Conservation (phyloP, 2,888 invertebrate species). For the Lithophane semibrunnea region DNA sequence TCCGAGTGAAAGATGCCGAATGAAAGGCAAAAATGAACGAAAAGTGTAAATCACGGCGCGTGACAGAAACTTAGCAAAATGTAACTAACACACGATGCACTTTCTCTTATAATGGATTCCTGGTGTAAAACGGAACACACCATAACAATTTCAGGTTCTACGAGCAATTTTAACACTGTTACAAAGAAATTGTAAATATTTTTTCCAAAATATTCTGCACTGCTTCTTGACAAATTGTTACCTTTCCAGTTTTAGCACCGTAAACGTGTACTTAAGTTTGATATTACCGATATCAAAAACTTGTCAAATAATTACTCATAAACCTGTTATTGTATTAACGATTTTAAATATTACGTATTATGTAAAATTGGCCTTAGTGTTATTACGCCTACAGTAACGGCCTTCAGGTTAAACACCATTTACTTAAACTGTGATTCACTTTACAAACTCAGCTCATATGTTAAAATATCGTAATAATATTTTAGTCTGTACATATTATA, state of each 20-base stretch:
- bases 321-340: slow-evolving; percentile 73
- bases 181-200: slow-evolving; percentile 57
- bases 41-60: neutral
- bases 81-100: neutral
- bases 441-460: slow-evolving; percentile 85
- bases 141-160: slow-evolving; percentile 49
- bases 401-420: slow-evolving; percentile 84
- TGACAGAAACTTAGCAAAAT: neutral
- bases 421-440: slow-evolving; percentile 88
- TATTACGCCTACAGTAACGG: slow-evolving; percentile 78
- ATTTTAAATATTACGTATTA: slow-evolving; percentile 70
- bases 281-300: slow-evolving; percentile 74
- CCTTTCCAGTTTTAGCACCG: slow-evolving; percentile 66
- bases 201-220: slow-evolving; percentile 57
- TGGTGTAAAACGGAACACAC: slow-evolving; percentile 16
- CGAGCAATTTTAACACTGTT: slow-evolving; percentile 43
- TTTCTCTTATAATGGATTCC: neutral
- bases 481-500: slow-evolving; percentile 75
- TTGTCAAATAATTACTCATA: slow-evolving; percentile 70
- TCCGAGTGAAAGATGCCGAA: neutral
- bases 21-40: neutral
- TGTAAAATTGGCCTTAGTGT: slow-evolving; percentile 79
- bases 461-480: slow-evolving; percentile 70
- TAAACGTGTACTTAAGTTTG: slow-evolving; percentile 83
- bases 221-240: slow-evolving; percentile 59